Base-by-base conservation (phyloP, 2,113 vertebrate genomes). In the Ariopsis seemanni region DNA sequence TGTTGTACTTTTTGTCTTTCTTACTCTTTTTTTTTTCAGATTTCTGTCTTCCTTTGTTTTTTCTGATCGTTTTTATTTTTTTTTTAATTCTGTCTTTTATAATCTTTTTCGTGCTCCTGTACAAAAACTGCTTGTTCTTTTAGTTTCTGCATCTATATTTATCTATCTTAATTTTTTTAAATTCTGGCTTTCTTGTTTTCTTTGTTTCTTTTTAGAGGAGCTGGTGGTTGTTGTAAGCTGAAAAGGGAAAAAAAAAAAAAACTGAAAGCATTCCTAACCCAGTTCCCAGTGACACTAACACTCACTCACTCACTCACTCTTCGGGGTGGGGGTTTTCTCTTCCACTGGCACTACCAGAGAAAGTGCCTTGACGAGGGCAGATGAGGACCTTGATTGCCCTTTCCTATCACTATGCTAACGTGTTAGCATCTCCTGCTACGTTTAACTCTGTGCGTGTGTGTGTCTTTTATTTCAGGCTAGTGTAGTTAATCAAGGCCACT, bases 321-420 rank as follows among this genome's bases (percentile, higher is more conserved):
- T 27, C 22, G 8, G 50, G 53, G 83, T 57, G 69, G 53, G 67
- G 25, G 53, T 72, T 30, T 63, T 27, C 83, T 74, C 52, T 30
- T 55, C n/a, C 83, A 55, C 69, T 71, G 30, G 53, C 69, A 58
- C 52, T 85, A 74, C 67, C 30, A 58, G 50, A 30, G 83, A 85
- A 85, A 34, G 30, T 69, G 60, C 83, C 27, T 30, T 85, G 83
- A 85, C 22, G 17, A 58, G 20, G 27, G 53, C 27, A 85, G 83
- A 85, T 85, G 74, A 85, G 48, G 30, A 53, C 15, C 53, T 52
- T 5, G 4, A 55, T 25, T 67, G 62, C 62, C 18, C 52, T 71
- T 58, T 83, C 63, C 52, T 83, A 18, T 52, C 27, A 10, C 67
- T 50, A 15, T 84, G 30, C 81, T 83, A 65, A 65, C 63, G 0